Conservation (phyloP, 2,888 invertebrate genomes). For the Drosophila prostipennis region DNA sequence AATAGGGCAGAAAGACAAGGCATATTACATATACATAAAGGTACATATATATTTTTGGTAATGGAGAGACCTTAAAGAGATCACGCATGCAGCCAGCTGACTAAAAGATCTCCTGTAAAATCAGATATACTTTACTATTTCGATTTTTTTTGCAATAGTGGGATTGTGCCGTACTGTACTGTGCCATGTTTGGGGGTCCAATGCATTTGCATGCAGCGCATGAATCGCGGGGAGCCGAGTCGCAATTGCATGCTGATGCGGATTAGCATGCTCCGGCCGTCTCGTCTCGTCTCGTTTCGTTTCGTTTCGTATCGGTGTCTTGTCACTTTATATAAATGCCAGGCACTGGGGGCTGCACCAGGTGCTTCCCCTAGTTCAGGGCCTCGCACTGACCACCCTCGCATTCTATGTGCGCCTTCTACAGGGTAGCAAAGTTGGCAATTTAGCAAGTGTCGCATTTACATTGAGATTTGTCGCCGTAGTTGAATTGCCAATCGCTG, state of each 20-base stretch:
- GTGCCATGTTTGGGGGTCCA: not conserved
- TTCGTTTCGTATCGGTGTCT: not conserved
- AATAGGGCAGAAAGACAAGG: not conserved
- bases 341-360: slow-evolving; percentile 1
- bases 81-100: no score
- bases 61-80: no score
- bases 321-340: slow-evolving; percentile 60
- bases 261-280: slow-evolving; percentile 55
- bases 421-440: slow-evolving; percentile 3
- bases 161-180: no score
- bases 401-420: not conserved
- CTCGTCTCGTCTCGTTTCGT: not conserved
- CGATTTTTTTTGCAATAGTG: no score
- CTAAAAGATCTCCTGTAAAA: no score
- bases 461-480: slow-evolving; percentile 66
- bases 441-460: slow-evolving; percentile 55
- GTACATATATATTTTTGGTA: no score
- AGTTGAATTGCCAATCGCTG: slow-evolving; percentile 73
- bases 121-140: no score
- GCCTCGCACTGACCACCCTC: slow-evolving; percentile 6
- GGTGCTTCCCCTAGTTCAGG: slow-evolving; percentile 26
- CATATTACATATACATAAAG: no score
- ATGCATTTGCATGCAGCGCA: slow-evolving; percentile 55
- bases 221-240: slow-evolving; percentile 49
- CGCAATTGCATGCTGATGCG: slow-evolving; percentile 69